Conservation (phyloP, 2,113 vertebrate species). For the Actinemys pallida region DNA sequence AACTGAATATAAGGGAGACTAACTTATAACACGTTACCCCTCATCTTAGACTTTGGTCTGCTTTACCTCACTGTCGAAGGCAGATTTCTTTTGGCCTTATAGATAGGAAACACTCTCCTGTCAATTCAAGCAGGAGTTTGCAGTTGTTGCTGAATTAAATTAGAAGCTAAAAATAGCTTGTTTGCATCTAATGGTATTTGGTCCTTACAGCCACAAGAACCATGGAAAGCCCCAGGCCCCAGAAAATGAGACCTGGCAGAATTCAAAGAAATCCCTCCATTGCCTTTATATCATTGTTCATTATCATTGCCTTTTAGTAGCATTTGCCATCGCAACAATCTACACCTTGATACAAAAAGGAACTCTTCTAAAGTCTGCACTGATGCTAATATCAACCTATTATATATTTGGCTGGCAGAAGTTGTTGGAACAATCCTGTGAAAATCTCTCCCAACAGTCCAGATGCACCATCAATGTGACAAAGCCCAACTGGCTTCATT, state of each 20-base stretch:
- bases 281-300: background rate
- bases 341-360: background rate
- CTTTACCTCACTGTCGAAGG: background rate
- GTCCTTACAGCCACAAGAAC: background rate
- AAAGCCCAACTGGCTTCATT: slow-evolving; percentile 46
- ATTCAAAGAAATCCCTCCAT: slow-evolving; percentile 7
- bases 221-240: background rate
- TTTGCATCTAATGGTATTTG: slow-evolving; percentile 4
- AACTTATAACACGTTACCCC: background rate
- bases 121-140: slow-evolving; percentile 13
- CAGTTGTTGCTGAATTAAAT: slow-evolving; percentile 27
- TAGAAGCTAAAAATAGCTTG: slow-evolving; percentile 25
- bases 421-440: background rate
- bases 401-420: background rate
- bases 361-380: background rate
- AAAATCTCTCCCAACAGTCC: slow-evolving; percentile 12
- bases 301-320: slow-evolving; percentile 8
- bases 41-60: background rate
- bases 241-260: background rate
- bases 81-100: slow-evolving; percentile 2
- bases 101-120: slow-evolving; percentile 3
- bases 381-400: background rate
- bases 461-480: background rate
- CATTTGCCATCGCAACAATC: background rate
- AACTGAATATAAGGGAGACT: background rate